phyloP scores from a whole-genome alignment of 1,140 invertebrate species.

The Camponotus vicinus region DNA sequence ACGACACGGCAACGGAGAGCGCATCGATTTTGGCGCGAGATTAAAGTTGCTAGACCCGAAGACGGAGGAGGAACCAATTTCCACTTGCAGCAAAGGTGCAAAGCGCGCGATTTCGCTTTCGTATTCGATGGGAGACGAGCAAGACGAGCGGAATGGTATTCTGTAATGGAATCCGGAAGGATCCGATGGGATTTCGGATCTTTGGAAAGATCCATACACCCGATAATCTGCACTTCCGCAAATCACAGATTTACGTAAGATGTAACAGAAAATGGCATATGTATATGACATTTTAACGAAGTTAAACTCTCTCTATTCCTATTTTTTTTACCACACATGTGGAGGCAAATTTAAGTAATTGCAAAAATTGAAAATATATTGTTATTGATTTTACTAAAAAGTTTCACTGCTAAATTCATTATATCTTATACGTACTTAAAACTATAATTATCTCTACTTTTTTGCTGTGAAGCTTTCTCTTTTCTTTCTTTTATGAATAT shows the following conservation, averaged over 20 bases:
- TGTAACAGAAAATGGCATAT: background rate
- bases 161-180: conserved; percentile 23
- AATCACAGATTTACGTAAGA: conserved; percentile 12
- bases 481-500: too few relatives aligned
- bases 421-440: too few relatives aligned
- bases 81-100: conserved; percentile 66
- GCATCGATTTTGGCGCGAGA: conserved; percentile 74
- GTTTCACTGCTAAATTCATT: background rate
- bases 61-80: conserved; percentile 71
- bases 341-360: background rate
- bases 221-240: conserved; percentile 3
- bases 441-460: background rate
- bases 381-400: background rate
- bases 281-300: too few relatives aligned
- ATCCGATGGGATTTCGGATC: background rate
- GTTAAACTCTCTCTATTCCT: too few relatives aligned
- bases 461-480: too few relatives aligned
- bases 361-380: background rate
- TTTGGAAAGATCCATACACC: background rate
- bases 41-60: conserved; percentile 72
- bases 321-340: background rate
- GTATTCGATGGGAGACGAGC: conserved; percentile 53
- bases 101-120: conserved; percentile 59
- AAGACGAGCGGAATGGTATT: conserved; percentile 22
- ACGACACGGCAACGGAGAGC: conserved; percentile 61